A percentile compares a stretch with the other conserved stretches of the same genome.
Evolutionary conservation across 2,113 vertebrate species (phyloP).

Genomic region (Leptobrachium ailaonicum): DNA sequence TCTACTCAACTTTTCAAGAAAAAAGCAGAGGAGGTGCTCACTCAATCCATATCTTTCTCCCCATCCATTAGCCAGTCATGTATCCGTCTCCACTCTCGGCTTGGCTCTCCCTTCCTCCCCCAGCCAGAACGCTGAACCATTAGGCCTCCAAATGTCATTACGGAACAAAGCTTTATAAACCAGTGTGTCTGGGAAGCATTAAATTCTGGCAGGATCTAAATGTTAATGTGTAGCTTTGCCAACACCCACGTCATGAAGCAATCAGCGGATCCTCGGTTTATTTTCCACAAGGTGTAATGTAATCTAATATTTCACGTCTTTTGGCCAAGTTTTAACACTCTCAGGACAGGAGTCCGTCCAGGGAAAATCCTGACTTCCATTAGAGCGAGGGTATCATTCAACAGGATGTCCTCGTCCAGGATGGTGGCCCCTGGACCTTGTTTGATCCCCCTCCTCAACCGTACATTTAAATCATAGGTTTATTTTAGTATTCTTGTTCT

Average conservation of each 20-base stretch:
- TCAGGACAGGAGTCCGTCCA: not conserved
- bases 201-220: constrained; percentile 13
- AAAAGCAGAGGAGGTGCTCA: not conserved
- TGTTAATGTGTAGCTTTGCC: constrained; percentile 20
- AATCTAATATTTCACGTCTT: constrained; percentile 21
- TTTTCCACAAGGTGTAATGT: constrained; percentile 3
- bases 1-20: too few species aligned
- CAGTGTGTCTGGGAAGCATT: constrained; percentile 31
- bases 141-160: constrained; percentile 5
- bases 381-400: too few species aligned
- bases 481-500: too few species aligned
- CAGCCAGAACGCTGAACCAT: constrained; percentile 1
- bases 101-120: not conserved
- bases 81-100: too few species aligned
- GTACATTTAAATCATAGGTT: too few species aligned
- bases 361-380: too few species aligned
- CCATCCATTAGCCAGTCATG: not conserved
- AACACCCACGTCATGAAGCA: constrained; percentile 37
- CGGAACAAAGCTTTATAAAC: constrained; percentile 11
- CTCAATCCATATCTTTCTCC: not conserved
- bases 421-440: too few species aligned
- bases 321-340: not conserved
- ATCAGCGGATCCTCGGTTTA: constrained; percentile 6
- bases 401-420: too few species aligned
- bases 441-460: too few species aligned